phyloP scores from a whole-genome alignment of 2,797 vertebrate genomes.

The Myiotriccus ornatus region DNA sequence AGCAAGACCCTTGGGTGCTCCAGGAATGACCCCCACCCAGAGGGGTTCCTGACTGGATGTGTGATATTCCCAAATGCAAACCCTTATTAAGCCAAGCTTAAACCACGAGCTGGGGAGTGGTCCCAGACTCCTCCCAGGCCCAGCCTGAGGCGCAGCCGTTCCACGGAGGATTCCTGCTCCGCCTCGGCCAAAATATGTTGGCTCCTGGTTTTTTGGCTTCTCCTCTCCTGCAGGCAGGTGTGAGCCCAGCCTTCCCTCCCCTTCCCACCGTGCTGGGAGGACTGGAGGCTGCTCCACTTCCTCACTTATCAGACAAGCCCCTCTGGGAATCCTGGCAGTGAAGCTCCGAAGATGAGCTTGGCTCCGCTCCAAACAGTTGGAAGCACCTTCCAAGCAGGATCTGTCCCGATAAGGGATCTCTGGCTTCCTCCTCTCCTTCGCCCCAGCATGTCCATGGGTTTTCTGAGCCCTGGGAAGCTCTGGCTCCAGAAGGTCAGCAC shows the following conservation, averaged over 20 bases:
- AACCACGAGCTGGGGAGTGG: neutral
- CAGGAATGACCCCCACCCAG: neutral
- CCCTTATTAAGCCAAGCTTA: fast-evolving
- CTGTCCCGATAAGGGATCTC: slow-evolving; percentile 10
- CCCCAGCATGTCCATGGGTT: neutral
- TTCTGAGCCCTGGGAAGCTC: neutral
- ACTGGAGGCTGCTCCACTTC: neutral
- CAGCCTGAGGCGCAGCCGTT: fast-evolving
- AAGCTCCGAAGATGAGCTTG: neutral
- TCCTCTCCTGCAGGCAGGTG: neutral
- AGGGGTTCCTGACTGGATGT: fast-evolving
- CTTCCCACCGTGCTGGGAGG: neutral
- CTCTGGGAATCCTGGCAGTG: neutral
- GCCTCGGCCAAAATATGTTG: neutral
- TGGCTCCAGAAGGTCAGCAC: neutral
- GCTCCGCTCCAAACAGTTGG: neutral
- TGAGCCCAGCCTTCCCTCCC: neutral
- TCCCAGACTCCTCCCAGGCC: neutral
- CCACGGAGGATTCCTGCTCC: neutral
- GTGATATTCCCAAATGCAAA: neutral
- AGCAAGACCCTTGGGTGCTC: neutral
- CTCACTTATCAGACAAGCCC: neutral
- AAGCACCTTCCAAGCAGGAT: neutral
- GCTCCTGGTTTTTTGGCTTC: neutral
- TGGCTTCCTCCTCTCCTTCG: neutral